A percentile compares a stretch with the other conserved stretches of the same genome.
Conservation (phyloP, 92 coral and sea anemone genomes). For the Actinernus sp. region DNA sequence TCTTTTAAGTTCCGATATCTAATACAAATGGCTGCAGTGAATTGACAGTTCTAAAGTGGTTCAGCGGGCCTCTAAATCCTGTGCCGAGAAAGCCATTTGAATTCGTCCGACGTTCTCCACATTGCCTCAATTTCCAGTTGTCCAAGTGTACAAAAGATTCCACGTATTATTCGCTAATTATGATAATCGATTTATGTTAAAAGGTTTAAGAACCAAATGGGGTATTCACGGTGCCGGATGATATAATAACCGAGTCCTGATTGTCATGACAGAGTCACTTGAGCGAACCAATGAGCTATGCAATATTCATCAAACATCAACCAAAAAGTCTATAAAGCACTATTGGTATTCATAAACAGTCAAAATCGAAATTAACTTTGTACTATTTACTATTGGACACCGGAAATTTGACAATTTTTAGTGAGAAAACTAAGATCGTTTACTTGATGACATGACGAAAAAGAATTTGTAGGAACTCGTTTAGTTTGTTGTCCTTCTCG, state of each 20-base stretch:
- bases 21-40: background rate
- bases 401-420: background rate
- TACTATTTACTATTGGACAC: background rate
- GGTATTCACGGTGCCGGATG: background rate
- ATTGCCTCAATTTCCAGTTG: background rate
- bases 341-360: slow-evolving; percentile 1
- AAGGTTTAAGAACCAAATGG: slow-evolving; percentile 28
- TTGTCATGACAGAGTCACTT: background rate
- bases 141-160: background rate
- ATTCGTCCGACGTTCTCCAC: background rate
- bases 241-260: background rate
- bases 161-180: slow-evolving; percentile 19
- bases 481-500: background rate
- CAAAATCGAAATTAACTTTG: background rate
- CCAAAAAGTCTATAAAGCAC: background rate
- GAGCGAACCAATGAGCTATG: background rate
- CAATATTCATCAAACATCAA: background rate
- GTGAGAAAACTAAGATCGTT: background rate
- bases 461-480: background rate
- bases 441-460: background rate
- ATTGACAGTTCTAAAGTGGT: background rate
- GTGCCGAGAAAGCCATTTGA: background rate
- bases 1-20: slow-evolving; percentile 37
- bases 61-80: background rate
- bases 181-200: slow-evolving; percentile 43